Base-by-base conservation (phyloP, 2,888 invertebrate genomes). In the Tridacna crocea region DNA sequence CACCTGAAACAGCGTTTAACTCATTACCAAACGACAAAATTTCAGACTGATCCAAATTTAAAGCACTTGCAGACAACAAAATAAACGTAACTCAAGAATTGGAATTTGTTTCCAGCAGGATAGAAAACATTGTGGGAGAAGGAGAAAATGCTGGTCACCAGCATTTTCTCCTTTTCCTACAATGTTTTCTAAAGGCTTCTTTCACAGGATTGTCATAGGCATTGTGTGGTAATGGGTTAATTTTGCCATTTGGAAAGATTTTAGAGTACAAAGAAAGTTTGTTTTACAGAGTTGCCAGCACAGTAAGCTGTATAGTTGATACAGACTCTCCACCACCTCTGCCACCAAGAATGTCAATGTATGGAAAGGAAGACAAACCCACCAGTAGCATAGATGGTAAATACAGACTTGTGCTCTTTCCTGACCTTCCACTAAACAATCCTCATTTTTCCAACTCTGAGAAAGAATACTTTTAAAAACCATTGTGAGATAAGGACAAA, bases 321-420 rank as follows among this genome's bases (percentile, higher is more conserved):
- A 68, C 80, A 63, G 81, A 74, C 0, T 36, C 36, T 36, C 85
- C 88, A 17, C 90, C 90, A 17, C 88, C 90, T 26, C 79, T 90
- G 24, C 90, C 90, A 12, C 90, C 90, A 12, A 80, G 90, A 75
- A 80, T 82, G 48, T 89, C 89, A 8, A 74, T 88, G n/a, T 81
- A 82, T 51, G 68, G 74, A 17, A 26, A 75, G 22, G 87, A 85
- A 36, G 76, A 77, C 13, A 81, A 73, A 19, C 1, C 17, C 10
- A 3, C 6, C 11, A 11, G 19, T 3, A 55, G 10, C 55, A 55
- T 55, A 55, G 6, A 15, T 19, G 55, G 55, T 55, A 55, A 55
- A 6, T 36, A 36, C 36, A 36, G 36, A 36, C 36, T 36, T 36
- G 36, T 36, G 19, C 10, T 55, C 17, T 51, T 13, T 51, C 15